Conservation (phyloP, 2,888 invertebrate genomes). For the Tipula vernalis region DNA sequence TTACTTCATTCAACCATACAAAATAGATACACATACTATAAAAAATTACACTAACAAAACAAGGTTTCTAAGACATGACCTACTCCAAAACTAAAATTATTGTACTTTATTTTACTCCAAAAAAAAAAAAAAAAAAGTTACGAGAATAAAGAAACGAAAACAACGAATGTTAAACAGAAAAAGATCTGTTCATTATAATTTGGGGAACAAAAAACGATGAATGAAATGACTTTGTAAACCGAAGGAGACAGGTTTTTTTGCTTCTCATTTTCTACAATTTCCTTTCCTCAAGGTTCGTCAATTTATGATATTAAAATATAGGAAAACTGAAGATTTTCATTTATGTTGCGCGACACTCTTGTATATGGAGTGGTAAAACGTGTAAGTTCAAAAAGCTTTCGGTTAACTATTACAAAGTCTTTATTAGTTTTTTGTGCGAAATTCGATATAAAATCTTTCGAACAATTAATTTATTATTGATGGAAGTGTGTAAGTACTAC, state of each 20-base stretch:
- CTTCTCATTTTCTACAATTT: not conserved
- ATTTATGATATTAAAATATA: not conserved
- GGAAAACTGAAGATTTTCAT: not conserved
- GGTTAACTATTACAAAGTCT: not conserved
- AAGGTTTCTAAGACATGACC: not conserved
- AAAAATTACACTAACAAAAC: not conserved
- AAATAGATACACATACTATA: too few species aligned
- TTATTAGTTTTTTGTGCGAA: not conserved
- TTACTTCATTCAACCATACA: not conserved
- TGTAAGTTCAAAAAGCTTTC: not conserved
- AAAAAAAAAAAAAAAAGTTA: not conserved
- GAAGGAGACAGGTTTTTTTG: not conserved
- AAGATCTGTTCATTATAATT: not conserved
- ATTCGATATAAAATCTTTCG: not conserved
- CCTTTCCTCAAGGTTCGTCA: not conserved
- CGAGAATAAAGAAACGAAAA: not conserved
- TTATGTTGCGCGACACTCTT: not conserved
- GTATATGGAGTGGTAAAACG: not conserved
- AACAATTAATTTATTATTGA: not conserved
- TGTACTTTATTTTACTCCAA: not conserved
- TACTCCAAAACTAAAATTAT: not conserved
- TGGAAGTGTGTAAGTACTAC: not conserved
- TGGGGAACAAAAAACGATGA: not conserved
- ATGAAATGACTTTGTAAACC: not conserved
- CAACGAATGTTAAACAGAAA: not conserved